Evolutionary conservation across 2,113 vertebrate genomes (phyloP).

Genomic region (Hippolais icterina): DNA sequence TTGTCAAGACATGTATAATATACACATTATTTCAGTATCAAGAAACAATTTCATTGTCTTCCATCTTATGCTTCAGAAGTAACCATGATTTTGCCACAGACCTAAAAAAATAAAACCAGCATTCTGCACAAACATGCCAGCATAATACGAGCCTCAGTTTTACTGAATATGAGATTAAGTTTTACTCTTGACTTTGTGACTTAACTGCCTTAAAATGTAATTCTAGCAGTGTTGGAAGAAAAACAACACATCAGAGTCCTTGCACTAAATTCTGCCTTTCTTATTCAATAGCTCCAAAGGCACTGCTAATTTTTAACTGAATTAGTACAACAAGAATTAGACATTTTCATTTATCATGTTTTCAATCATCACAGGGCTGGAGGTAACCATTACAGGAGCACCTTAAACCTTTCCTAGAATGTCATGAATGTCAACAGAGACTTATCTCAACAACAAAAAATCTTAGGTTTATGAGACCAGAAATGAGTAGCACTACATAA

Average conservation of each 20-base stretch:
- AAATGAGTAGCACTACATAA: background rate
- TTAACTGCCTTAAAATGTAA: background rate
- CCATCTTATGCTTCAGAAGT: background rate
- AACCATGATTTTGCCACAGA: background rate
- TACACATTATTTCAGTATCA: background rate
- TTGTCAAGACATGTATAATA: background rate
- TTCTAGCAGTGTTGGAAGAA: background rate
- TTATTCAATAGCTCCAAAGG: background rate
- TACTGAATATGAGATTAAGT: background rate
- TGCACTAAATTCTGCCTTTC: background rate
- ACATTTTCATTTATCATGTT: background rate
- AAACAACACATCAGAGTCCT: background rate
- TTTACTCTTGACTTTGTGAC: background rate
- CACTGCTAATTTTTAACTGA: background rate
- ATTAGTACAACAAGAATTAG: background rate
- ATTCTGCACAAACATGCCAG: background rate
- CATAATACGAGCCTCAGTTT: background rate
- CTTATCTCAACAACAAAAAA: background rate
- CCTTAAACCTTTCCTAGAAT: background rate
- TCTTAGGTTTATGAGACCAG: background rate
- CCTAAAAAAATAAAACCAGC: background rate
- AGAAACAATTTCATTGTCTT: background rate
- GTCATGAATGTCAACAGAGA: background rate
- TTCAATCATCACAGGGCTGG: background rate
- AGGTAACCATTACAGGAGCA: background rate